Conservation (phyloP, 1,140 invertebrate genomes). For the Platorchestia sp. region DNA sequence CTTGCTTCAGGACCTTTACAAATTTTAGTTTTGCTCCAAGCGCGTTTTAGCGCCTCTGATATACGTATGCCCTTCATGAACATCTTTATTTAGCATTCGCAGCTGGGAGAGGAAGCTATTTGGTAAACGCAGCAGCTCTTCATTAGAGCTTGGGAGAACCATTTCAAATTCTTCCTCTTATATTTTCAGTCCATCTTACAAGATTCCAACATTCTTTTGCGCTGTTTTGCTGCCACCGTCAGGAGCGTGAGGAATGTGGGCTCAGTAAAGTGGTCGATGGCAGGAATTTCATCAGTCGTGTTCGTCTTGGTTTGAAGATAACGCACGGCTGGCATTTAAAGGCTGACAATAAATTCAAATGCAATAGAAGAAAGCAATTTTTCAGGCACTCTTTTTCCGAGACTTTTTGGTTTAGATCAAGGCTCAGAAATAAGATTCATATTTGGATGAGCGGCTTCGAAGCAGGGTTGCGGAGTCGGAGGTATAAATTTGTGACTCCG, state of each 20-base stretch:
- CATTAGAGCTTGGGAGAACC: conserved; percentile 3
- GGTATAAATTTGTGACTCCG: too few relatives aligned
- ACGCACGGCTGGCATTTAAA: not conserved
- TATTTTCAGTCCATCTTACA: not conserved
- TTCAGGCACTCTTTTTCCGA: not conserved
- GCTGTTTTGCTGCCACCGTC: not conserved
- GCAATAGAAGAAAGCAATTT: not conserved
- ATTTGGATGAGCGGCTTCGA: not conserved
- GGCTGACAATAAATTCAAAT: not conserved
- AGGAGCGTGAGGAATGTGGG: not conserved
- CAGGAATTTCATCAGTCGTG: conserved; percentile 4
- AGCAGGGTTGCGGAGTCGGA: too few relatives aligned
- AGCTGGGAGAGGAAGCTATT: not conserved
- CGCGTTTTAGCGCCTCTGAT: not conserved
- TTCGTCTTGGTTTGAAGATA: not conserved
- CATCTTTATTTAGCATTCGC: not conserved
- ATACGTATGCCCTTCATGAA: too few relatives aligned
- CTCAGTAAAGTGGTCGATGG: not conserved
- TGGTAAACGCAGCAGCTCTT: not conserved
- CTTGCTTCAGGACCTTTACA: not conserved
- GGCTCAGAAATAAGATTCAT: not conserved
- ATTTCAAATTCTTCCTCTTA: not conserved
- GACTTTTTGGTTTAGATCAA: not conserved
- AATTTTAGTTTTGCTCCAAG: not conserved
- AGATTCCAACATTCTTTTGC: conserved; percentile 24